Percentiles rank a stretch among this genome's conserved stretches.
Conservation (phyloP, 2,888 invertebrate genomes). For the Fragum fragum region DNA sequence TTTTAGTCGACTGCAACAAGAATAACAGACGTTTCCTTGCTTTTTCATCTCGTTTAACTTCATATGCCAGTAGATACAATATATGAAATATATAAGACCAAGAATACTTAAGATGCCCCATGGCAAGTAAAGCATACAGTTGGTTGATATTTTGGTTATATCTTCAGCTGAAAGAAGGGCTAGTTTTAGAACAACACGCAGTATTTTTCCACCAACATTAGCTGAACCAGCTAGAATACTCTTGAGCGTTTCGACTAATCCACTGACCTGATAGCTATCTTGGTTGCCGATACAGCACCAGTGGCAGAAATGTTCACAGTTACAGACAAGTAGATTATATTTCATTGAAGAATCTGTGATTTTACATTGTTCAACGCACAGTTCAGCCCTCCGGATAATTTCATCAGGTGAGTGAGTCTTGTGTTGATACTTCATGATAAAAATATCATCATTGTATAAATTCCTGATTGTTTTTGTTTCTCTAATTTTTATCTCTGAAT, state of each 20-base stretch:
- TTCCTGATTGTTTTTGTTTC: constrained; percentile 38
- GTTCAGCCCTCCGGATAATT: constrained; percentile 41
- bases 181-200: constrained; percentile 24
- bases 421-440: constrained; percentile 42
- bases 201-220: constrained; percentile 34
- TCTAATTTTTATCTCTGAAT: constrained; percentile 34
- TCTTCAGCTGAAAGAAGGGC: constrained; percentile 34
- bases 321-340: constrained; percentile 26
- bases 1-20: constrained; percentile 31
- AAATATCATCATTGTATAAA: constrained; percentile 39
- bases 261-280: constrained; percentile 39
- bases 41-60: constrained; percentile 22
- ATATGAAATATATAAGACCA: constrained; percentile 34
- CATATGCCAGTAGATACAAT: constrained; percentile 34
- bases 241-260: not conserved
- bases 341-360: not conserved
- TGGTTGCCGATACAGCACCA: constrained; percentile 50
- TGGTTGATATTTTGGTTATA: not conserved
- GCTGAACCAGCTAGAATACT: constrained; percentile 6
- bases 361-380: constrained; percentile 4
- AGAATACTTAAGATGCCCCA: constrained; percentile 23
- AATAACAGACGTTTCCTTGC: constrained; percentile 26
- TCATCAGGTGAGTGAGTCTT: constrained; percentile 17
- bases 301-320: constrained; percentile 55
- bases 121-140: not conserved